These are phyloP conservation scores for Leptoclinus maculatus DNA, from an alignment of 2,797 vertebrate genomes.

Conservation along the genomic window DNA sequence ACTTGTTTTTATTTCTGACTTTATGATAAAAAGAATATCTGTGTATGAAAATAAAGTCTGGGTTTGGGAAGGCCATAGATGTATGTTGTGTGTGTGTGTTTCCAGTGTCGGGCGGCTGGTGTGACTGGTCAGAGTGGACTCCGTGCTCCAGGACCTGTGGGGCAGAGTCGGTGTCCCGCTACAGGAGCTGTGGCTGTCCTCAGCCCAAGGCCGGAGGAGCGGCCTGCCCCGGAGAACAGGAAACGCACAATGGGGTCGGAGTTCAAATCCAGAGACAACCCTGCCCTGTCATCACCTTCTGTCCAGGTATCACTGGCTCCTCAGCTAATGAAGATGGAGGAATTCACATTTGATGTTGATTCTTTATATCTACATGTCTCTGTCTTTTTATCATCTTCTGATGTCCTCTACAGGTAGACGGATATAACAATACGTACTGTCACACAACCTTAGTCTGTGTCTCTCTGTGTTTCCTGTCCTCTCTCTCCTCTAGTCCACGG, in stretches of 20 bases:
- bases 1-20: no score
- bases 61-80: background rate
- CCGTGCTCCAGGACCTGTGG: conserved; percentile 89
- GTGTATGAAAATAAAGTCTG: background rate
- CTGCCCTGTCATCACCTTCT: conserved; percentile 82
- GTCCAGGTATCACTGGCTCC: conserved; percentile 82
- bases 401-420: background rate
- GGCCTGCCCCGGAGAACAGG: conserved; percentile 79
- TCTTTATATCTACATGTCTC: background rate
- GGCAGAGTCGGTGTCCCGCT: conserved; percentile 83
- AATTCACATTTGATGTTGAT: background rate
- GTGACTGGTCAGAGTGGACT: conserved; percentile 89
- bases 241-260: conserved; percentile 77
- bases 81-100: background rate
- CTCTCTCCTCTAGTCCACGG: conserved; percentile 81
- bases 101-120: conserved; percentile 88
- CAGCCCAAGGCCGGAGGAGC: conserved; percentile 81
- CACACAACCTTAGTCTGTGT: background rate
- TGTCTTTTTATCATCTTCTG: background rate
- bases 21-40: background rate
- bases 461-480: background rate
- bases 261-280: conserved; percentile 85
- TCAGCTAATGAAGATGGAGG: background rate
- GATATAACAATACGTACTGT: background rate
- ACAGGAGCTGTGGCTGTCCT: conserved; percentile 89